Conservation (phyloP, 2,888 invertebrate species). For the Brenthis daphne region DNA sequence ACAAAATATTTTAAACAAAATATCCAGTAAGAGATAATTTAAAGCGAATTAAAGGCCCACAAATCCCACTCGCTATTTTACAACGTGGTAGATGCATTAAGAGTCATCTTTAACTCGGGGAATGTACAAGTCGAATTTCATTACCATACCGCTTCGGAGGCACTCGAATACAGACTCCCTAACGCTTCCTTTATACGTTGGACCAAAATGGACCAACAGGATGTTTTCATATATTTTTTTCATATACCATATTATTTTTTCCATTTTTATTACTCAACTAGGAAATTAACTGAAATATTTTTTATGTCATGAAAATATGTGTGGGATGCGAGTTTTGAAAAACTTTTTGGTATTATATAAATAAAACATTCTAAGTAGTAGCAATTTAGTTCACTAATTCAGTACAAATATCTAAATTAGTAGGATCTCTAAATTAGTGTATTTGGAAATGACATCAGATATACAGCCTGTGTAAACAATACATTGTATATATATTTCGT, state of each 20-base stretch:
- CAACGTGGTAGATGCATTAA: conserved; percentile 71
- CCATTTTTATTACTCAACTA: background rate
- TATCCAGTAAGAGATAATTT: background rate
- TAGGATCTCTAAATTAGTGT: too few species aligned
- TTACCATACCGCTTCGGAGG: conserved; percentile 71
- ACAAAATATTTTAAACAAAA: too few species aligned
- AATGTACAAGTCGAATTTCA: conserved; percentile 71
- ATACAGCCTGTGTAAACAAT: too few species aligned
- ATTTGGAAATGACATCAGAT: too few species aligned
- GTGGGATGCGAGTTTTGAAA: too few species aligned
- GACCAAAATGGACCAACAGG: background rate
- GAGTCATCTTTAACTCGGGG: conserved; percentile 69
- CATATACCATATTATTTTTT: background rate
- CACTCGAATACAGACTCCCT: conserved; percentile 57
- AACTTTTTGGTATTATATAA: too few species aligned
- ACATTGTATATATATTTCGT: background rate
- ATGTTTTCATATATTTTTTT: background rate
- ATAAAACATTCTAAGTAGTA: too few species aligned
- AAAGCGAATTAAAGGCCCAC: background rate
- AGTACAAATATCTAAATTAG: too few species aligned
- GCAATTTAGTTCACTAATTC: too few species aligned
- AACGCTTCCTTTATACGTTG: conserved; percentile 34
- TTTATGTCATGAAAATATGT: too few species aligned
- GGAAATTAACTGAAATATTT: background rate
- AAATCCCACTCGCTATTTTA: conserved; percentile 55